Base-by-base conservation (phyloP, 2,888 invertebrate species). In the Hypolimnas misippus region DNA sequence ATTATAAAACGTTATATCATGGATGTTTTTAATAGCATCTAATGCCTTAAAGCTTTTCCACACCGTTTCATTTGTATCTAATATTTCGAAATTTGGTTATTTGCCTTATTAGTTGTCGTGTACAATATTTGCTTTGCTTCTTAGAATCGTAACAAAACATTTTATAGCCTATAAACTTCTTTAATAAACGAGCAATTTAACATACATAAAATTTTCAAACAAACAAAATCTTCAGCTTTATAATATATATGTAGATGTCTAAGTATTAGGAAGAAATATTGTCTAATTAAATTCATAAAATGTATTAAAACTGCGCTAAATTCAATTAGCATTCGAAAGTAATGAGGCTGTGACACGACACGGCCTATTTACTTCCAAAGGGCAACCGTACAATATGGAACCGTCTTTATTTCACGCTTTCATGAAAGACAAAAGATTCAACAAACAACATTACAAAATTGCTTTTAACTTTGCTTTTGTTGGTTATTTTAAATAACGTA, bases 361-460 rank as follows among this genome's bases (percentile, higher is more conserved):
- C 49, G 49, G 49, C 14, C 49, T 49, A 29, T 29, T 49, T 49
- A 49, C 49, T 7, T 29, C 14, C 14, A 49, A 49, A 46, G 44
- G 25, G 29, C 49, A 12, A n/a, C 25, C 49, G 49, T 49, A 25
- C 49, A 49, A 29, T 49, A 49, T 29, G 25, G 14, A n/a, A 14
- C 49, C 49, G 29, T 49, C 49, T 49, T 49, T 49, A 49, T 29
- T 49, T 49, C 7, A 49, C 49, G 49, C 49, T 49, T 29, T 25
- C 49, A 29, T 14, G 49, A 29, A 25, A 29, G 25, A 49, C 29
- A 49, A 25, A 49, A 25, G 49, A 49, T 29, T 49, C 19, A 25
- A 49, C 40, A 14, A 25, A 49, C 42, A 49, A 29, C 49, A 49
- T 29, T 14, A 7, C 29, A 14, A 49, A 49, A 14, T 16, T 29